Evolutionary conservation across 2,888 invertebrate species (phyloP), one percentile per base, ranked within the genome.

Genomic region (Scaptomyza reducta): DNA sequence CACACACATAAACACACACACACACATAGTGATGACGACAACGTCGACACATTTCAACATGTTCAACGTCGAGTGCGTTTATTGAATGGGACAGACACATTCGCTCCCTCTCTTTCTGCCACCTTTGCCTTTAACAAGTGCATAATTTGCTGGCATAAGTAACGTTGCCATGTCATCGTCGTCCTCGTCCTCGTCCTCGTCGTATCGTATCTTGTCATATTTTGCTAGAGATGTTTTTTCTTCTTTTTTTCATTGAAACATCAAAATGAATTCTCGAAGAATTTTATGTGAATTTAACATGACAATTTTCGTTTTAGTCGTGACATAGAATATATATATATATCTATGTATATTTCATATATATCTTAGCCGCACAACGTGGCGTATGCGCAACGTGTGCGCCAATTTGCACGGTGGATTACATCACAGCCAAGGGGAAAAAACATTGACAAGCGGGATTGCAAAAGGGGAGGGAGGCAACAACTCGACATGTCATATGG

Each of bases 331-430:
- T 61, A 61, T 70, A 53, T 45, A 27, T 27, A 27, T 33, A 41
- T 46, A 45, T 51, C 41, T 51, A 65, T 76, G 56, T 57, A 65
- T 80, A 64, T 69, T 71, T 77, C 59, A 61, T 71, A 55, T 45
- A n/a, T n/a, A 35, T 35, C 47, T 38, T 45, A 42, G 55, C 58
- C 60, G 66, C 53, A 65, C 60, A 71, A 68, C 68, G 67, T 55
- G 77, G 87, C 87, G 87, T 68, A 84, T 77, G 77, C 81, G 74
- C 78, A 77, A 75, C 78, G 75, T 84, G 78, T 59, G 59, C 81
- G 68, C 71, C 81, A 87, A 87, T 87, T 87, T 87, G 75, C 81
- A 80, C 78, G 55, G 75, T 59, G 70, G 79, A 75, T 87, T 80
- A 75, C 77, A 84, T 84, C 87, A 82, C 64, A 68, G 56, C 46